Conservation (phyloP, 2,888 invertebrate genomes). For the Hirtodrosophila trivittata region DNA sequence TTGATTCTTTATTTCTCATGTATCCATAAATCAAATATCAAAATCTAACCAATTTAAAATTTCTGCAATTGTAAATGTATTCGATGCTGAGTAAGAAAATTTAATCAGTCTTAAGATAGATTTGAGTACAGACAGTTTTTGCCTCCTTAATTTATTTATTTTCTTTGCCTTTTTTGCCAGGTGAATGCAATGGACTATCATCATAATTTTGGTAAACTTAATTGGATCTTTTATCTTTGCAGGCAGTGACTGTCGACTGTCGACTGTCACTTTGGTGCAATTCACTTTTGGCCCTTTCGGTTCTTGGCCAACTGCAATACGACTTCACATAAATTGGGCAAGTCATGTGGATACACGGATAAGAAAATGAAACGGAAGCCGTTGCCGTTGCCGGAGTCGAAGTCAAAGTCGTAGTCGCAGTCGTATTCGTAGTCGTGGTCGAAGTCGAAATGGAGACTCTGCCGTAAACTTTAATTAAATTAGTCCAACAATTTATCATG, state of each 20-base stretch:
- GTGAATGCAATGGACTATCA: constrained; percentile 17
- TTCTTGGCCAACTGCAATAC: constrained; percentile 24
- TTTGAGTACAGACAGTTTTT: too few species aligned
- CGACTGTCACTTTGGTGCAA: constrained; percentile 22
- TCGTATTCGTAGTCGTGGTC: neutral
- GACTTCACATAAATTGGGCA: constrained; percentile 53
- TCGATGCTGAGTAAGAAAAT: too few species aligned
- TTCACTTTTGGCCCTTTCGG: constrained; percentile 20
- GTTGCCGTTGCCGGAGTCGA: constrained; percentile 14
- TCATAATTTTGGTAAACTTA: constrained; percentile 53
- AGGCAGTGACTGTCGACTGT: constrained; percentile 40
- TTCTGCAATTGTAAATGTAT: too few species aligned
- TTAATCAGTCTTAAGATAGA: too few species aligned
- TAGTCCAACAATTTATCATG: constrained; percentile 75
- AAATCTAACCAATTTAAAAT: too few species aligned
- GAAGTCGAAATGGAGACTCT: constrained; percentile 11
- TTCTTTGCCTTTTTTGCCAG: constrained; percentile 11
- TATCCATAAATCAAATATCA: too few species aligned
- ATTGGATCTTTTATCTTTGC: constrained; percentile 67
- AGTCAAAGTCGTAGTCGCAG: constrained; percentile 18
- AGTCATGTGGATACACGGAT: constrained; percentile 59
- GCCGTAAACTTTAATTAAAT: constrained; percentile 77
- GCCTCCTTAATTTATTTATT: neutral
- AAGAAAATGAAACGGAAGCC: constrained; percentile 39
- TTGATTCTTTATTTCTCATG: too few species aligned